Base-by-base conservation (phyloP, 1,140 invertebrate species). In the Phthorimaea operculella region DNA sequence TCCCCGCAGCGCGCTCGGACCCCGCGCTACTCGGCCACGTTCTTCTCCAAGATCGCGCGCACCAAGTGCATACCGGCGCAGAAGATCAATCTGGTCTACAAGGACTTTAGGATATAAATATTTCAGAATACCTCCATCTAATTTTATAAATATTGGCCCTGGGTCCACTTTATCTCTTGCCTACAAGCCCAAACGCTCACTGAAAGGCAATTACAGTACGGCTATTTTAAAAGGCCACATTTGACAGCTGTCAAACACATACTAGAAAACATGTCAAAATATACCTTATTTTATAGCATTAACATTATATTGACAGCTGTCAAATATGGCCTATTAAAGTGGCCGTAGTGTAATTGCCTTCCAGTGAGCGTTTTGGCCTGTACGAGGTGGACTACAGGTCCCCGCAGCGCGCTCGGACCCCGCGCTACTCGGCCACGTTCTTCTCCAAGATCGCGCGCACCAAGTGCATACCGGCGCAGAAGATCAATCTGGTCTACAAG, bases 141-240 rank as follows among this genome's bases (percentile, higher is more conserved):
- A 4, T n/a, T 42, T n/a, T 8, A 42, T n/a, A 42, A 3, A n/a
- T 36, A n/a, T 42, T 42, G 14, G 11, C 9, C 39, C 3, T 8
- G 2, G 2, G n/a, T n/a, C n/a, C n/a, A n/a, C n/a, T n/a, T n/a
- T n/a, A n/a, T n/a, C n/a, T n/a, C n/a, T n/a, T n/a, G n/a, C n/a
- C n/a, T 91, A 90, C 0, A 95, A 67, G 2, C 94, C 94, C 76
- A 93, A 95, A 57, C 87, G 88, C 70, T 90, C 88, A 0, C 89
- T 90, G 79, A 55, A 86, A 85, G 67, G 52, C 6, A 4, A 28
- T 28, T n/a, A n/a, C n/a, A n/a, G n/a, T n/a, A n/a, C n/a, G n/a
- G n/a, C n/a, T n/a, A n/a, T n/a, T n/a, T n/a, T n/a, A n/a, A n/a
- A n/a, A n/a, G n/a, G n/a, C n/a, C n/a, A n/a, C n/a, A n/a, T n/a